Conservation (phyloP, 1,140 invertebrate genomes). For the Papilio glaucus region DNA sequence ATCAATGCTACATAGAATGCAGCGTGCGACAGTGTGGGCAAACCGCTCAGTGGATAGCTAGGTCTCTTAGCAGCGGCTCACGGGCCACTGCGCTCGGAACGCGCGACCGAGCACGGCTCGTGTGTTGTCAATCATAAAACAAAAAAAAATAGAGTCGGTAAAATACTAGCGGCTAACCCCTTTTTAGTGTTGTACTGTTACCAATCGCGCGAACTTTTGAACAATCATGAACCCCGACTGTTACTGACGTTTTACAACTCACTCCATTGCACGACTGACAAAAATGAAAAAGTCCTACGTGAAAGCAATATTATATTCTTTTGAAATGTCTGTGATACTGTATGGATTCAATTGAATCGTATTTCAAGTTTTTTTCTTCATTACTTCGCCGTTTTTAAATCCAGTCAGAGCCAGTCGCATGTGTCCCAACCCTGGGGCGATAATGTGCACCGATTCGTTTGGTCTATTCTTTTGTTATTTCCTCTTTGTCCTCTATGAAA, state of each 20-base stretch:
- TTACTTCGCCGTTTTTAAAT: constrained; percentile 54
- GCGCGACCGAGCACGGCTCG: constrained; percentile 78
- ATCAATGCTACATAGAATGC: constrained; percentile 49
- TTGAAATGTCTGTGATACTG: constrained; percentile 45
- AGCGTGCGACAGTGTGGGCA: constrained; percentile 68
- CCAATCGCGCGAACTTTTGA: constrained; percentile 57
- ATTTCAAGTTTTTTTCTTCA: constrained; percentile 50
- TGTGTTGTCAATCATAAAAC: constrained; percentile 82
- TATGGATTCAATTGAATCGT: constrained; percentile 47
- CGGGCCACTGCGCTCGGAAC: constrained; percentile 71
- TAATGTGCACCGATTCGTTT: constrained; percentile 73
- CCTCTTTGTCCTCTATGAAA: constrained; percentile 75
- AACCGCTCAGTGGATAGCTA: constrained; percentile 62
- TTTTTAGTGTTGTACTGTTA: constrained; percentile 61
- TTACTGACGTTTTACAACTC: constrained; percentile 31
- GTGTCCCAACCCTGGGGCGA: constrained; percentile 58
- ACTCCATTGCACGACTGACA: background rate
- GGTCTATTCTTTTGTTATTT: constrained; percentile 76
- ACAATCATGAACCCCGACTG: constrained; percentile 48
- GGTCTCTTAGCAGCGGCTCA: constrained; percentile 75
- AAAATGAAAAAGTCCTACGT: constrained; percentile 45
- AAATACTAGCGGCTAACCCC: constrained; percentile 73
- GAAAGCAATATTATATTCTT: constrained; percentile 49
- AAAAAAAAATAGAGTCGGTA: constrained; percentile 65
- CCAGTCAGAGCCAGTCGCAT: constrained; percentile 54